phyloP scores from a whole-genome alignment of 1,140 invertebrate species.

The Formica exsecta region DNA sequence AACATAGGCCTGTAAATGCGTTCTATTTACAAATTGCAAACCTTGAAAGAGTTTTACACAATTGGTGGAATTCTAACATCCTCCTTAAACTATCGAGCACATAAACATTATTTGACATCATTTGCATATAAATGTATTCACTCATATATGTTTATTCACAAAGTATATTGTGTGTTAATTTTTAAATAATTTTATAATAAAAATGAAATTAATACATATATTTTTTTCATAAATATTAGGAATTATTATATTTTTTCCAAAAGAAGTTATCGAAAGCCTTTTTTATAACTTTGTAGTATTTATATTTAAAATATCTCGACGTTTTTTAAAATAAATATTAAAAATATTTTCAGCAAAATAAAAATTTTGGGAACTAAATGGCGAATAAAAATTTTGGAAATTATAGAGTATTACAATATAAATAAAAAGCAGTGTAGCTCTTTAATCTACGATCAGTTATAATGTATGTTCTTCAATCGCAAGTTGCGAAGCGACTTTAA shows the following conservation, averaged over 20 bases:
- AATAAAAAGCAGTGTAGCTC: neutral
- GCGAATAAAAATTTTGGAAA: neutral
- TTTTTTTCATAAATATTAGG: too few relatives aligned
- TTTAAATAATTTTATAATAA: neutral
- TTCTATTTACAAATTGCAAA: neutral
- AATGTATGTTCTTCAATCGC: neutral
- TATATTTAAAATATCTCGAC: neutral
- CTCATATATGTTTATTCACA: neutral
- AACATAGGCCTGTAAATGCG: neutral
- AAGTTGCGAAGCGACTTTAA: neutral
- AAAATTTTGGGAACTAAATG: neutral
- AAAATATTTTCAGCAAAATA: neutral
- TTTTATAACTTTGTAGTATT: neutral
- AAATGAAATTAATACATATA: neutral
- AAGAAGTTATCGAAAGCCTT: too few relatives aligned
- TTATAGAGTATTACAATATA: neutral
- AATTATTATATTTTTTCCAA: neutral
- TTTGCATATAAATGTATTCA: neutral
- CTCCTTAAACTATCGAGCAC: neutral
- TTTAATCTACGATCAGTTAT: neutral
- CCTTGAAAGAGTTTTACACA: slow-evolving; percentile 27
- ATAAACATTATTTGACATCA: neutral
- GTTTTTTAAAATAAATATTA: neutral
- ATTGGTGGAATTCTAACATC: neutral
- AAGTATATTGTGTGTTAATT: neutral